A percentile compares a stretch with the other conserved stretches of the same genome.
These are phyloP conservation scores for Phalacrocorax carbo DNA, from an alignment of 2,113 vertebrate genomes.

Conservation along the genomic window DNA sequence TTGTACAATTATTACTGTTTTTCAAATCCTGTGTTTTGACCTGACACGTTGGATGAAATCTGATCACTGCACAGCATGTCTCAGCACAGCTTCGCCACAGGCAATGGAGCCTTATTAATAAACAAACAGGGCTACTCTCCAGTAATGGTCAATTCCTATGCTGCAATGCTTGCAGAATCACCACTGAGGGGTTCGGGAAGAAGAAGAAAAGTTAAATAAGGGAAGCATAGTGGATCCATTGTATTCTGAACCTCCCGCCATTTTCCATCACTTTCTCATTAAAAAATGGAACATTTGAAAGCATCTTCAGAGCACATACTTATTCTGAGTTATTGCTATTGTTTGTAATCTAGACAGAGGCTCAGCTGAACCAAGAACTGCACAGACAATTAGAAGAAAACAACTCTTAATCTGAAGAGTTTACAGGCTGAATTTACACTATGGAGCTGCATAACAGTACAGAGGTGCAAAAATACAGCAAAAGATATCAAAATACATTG, in stretches of 20 bases:
- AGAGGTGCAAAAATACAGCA: neutral
- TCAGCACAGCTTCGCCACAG: neutral
- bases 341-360: neutral
- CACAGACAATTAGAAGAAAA: neutral
- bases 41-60: neutral
- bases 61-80: neutral
- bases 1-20: neutral
- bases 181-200: neutral
- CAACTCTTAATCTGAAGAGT: neutral
- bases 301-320: neutral
- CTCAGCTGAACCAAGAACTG: neutral
- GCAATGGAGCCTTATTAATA: neutral
- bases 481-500: neutral
- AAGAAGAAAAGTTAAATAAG: neutral
- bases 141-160: neutral
- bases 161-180: neutral
- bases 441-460: neutral
- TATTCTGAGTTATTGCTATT: neutral
- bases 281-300: constrained; percentile 1
- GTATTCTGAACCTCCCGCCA: neutral
- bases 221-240: neutral
- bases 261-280: neutral
- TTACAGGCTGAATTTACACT: neutral
- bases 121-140: neutral
- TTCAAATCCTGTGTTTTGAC: neutral